Evolutionary conservation across 2,113 vertebrate genomes (phyloP), one percentile per base, ranked within the genome.

Genomic region (Dicaeum eximium): DNA sequence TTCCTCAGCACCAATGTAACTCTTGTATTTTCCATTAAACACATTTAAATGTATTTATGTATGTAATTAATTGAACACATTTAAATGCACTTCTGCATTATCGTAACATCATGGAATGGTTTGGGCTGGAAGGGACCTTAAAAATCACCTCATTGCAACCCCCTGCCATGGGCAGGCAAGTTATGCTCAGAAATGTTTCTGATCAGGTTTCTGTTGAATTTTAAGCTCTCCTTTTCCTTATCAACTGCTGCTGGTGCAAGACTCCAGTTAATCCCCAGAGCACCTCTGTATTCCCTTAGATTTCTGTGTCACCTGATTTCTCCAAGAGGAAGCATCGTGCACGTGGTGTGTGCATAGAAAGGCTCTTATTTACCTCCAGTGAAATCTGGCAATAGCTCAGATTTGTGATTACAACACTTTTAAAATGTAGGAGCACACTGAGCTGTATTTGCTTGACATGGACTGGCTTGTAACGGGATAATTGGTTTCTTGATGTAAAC

Each of bases 401-500:
- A 5, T 81, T 44, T 48, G 53, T 94, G 71, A 93, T 86, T 78
- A n/a, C 10, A 71, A 61, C 89, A 42, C 56, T 86, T 95, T 13
- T 19, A 5, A 74, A 93, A 92, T 33, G 42, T 0, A 7, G 47
- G 69, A 56, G 61, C 44, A 11, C 79, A 60, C 6, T 48, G 73
- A 78, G 73, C 71, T 78, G 21, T 33, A 64, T 91, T 93, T 89
- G 53, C 83, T 71, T 91, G 91, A 81, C 73, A 51, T 23, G 38
- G 25, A 56, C 48, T 71, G 89, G 22, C 73, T 88, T 17, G 45
- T 72, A 74, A 80, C 69, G 61, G 37, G 77, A 24, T 95, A 95
- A 95, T 95, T 95, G 91, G 27, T 71, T 93, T 75, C 78, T 92
- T 84, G 62, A 61, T 56, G n/a, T 92, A 94, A 96, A 92, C 80